Evolutionary conservation across 1,140 invertebrate genomes (phyloP), one percentile per base, ranked within the genome.

Genomic region (Drosophila prosaltans): DNA sequence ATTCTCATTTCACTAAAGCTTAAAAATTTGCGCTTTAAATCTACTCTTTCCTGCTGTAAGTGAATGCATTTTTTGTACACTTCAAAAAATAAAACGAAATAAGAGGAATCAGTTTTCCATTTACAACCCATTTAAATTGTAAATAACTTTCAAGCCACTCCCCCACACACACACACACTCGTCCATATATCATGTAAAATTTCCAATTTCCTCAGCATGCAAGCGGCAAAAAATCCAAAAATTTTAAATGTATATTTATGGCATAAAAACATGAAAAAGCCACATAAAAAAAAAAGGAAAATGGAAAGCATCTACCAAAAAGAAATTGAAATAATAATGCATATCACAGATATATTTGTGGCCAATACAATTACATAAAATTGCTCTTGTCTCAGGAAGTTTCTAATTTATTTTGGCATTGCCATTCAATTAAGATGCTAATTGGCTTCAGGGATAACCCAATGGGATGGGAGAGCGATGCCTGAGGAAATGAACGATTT

Each of bases 391-490:
- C 40, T 41, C 40, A 58, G 57, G 61, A 59, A 72, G 66, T 36
- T 76, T 24, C 43, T 68, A 66, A 65, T 61, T 66, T 67, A 28
- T 57, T 72, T 67, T 48, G 48, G 64, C 61, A 69, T 69, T 71
- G 78, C 68, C 71, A 90, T 89, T 89, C 78, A 89, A 89, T 89
- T 89, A 90, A 88, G 74, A 80, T 70, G 71, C 71, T 89, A 89
- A 89, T 88, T 89, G 84, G 84, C 64, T 66, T 63, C 41, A 45
- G 57, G 69, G 66, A 10, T 9, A 51, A 79, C 60, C 51, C 64
- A 24, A 78, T 60, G 64, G 41, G 65, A 67, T 43, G 4, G 28
- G 28, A 16, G 28, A 30, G 28, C 43, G 32, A 74, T 51, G 51
- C 60, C 64, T 8, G 11, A 68, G 84, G 80, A 88, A 88, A 89